phyloP scores from a whole-genome alignment of 2,888 invertebrate species.

The Pollenia angustigena region DNA sequence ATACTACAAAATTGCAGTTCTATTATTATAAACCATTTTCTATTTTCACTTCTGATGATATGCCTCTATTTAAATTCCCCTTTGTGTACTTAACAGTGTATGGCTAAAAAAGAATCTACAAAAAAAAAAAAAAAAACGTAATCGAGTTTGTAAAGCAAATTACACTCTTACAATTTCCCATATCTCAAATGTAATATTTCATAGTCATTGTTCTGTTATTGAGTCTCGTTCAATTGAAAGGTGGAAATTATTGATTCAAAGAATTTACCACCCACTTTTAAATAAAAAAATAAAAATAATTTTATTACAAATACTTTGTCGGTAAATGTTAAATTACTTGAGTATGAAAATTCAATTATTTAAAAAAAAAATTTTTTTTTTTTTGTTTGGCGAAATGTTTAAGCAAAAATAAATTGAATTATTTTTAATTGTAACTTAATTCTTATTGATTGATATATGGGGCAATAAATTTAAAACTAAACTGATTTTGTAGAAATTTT shows the following conservation, averaged over 20 bases:
- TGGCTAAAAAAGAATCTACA: background rate
- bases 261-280: conserved; percentile 57
- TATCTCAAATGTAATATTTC: conserved; percentile 50
- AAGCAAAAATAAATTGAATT: background rate
- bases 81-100: conserved; percentile 16
- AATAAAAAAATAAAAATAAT: conserved; percentile 16
- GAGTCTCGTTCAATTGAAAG: conserved; percentile 41
- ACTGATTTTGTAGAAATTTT: background rate
- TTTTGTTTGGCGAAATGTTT: background rate
- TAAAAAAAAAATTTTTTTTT: conserved; percentile 1
- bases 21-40: background rate
- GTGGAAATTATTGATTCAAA: conserved; percentile 38
- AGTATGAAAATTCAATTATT: conserved; percentile 29
- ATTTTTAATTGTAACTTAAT: background rate
- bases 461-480: background rate
- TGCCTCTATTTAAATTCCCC: background rate
- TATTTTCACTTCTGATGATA: background rate
- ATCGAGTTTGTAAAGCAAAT: conserved; percentile 64
- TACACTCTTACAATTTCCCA: conserved; percentile 29
- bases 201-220: conserved; percentile 42
- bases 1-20: no score
- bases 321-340: conserved; percentile 17
- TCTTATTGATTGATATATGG: background rate
- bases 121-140: conserved; percentile 43
- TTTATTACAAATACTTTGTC: conserved; percentile 52